Base-by-base conservation (phyloP, 2,888 invertebrate genomes). In the Megaustenia siamemsis region DNA sequence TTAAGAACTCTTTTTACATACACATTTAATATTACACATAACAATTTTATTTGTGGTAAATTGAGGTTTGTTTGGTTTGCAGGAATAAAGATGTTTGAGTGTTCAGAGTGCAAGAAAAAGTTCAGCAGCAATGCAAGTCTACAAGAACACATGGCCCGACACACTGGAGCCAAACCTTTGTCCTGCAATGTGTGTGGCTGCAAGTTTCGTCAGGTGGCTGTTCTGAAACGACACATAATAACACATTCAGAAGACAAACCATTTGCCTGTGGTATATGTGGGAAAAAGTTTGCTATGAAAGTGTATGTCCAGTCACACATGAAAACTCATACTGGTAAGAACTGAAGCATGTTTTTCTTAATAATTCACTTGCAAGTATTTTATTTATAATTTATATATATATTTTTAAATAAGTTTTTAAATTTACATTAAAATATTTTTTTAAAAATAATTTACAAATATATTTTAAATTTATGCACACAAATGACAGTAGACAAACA, bases 51-150 rank as follows among this genome's bases (percentile, higher is more conserved):
- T n/a, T n/a, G n/a, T n/a, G n/a, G n/a, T n/a, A n/a, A n/a, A n/a
- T n/a, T n/a, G n/a, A n/a, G n/a, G n/a, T n/a, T n/a, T 77, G n/a
- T 43, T 15, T 82, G 43, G 83, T 80, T 86, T 88, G 21, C 88
- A 93, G 93, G 93, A 53, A 91, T 92, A 38, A 93, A 93, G 84
- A 92, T 92, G 28, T 93, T 92, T 87, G 90, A 89, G 56, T 93
- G 93, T 88, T 86, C 88, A 38, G 87, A 90, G 12, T 93, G 93
- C 85, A 82, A 90, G 18, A 90, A 90, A 78, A 90, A 90, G 71
- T 93, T 93, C 88, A 91, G 93, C 66, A 92, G 92, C 84, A 91
- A 91, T 79, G 89, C 91, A 5, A 90, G 92, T n/a, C 88, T 93
- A 45, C 91, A 90, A 76, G 93, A 93, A 84, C 93, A 93, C 87